Evolutionary conservation across 2,888 invertebrate species (phyloP), one percentile per base, ranked within the genome.

Genomic region (Cepaea hortensis): DNA sequence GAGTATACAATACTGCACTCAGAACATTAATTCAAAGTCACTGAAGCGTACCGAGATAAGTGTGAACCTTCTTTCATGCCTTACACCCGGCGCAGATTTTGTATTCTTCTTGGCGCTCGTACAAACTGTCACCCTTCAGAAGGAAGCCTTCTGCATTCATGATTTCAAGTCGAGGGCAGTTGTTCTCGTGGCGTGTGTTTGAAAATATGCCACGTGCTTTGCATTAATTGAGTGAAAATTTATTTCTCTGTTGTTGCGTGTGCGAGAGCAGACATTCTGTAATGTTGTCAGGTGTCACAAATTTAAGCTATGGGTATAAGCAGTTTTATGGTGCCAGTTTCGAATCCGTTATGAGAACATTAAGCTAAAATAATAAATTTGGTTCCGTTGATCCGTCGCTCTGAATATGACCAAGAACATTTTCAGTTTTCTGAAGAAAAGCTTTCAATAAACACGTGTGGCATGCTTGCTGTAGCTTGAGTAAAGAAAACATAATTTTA

Each of bases 81-180:
- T 20, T 55, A 61, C 61, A 23, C 61, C 35, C 61, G 13, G 61
- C 15, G 13, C 20, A 48, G 3, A 13, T 79, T 61, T 61, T 3
- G 18, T 11, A 61, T n/a, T 61, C 76, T 0, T 61, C 11, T 23
- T 6, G 13, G 13, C 4, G 61, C 61, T 79, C 23, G 0, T 3
- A 23, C 61, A 61, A 79, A 79, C 23, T 79, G 61, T 61, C 11
- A 15, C n/a, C 61, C n/a, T 23, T 79, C 61, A 6, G 50, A 20
- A 50, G n/a, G 79, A 61, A 61, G 61, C 61, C 61, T 61, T 15
- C 61, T 23, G 11, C 61, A 61, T 61, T 23, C n/a, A 79, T 20
- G 76, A 50, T 46, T 79, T 79, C 50, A 79, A 79, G 79, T 61
- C 61, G 9, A 23, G 61, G 79, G 13, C 61, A 23, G 61, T 79